These are phyloP conservation scores for Andrena marginata DNA, from an alignment of 2,888 invertebrate species.

Conservation along the genomic window DNA sequence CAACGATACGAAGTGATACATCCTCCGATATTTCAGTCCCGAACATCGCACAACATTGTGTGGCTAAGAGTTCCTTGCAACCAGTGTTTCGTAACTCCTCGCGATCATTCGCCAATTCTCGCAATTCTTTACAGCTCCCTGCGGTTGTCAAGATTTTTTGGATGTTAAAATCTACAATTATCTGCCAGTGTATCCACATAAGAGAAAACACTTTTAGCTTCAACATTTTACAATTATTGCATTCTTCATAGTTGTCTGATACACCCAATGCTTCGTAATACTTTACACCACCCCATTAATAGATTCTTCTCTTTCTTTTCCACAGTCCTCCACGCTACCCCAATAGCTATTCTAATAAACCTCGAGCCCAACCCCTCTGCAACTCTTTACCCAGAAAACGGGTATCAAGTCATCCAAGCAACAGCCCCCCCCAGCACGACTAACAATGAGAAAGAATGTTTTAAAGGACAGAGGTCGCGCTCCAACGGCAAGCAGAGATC, in stretches of 20 bases:
- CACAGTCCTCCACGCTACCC: too few species aligned
- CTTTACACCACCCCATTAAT: too few species aligned
- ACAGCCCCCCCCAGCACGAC: background rate
- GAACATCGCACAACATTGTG: background rate
- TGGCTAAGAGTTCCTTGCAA: background rate
- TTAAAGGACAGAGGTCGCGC: constrained; percentile 1
- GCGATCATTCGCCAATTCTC: constrained; percentile 4
- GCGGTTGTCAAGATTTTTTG: background rate
- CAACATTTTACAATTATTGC: too few species aligned
- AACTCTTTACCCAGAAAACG: background rate
- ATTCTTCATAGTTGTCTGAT: too few species aligned
- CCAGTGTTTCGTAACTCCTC: background rate
- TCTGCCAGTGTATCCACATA: too few species aligned
- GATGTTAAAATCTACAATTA: too few species aligned
- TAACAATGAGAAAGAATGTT: background rate
- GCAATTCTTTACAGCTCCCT: background rate
- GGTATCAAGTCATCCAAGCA: background rate
- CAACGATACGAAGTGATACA: constrained; percentile 20
- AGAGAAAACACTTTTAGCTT: too few species aligned
- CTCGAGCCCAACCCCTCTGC: background rate
- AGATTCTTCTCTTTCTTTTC: too few species aligned
- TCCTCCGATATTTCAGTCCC: background rate
- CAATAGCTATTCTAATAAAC: too few species aligned
- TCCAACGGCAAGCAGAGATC: background rate
- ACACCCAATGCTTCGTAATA: too few species aligned